phyloP scores from a whole-genome alignment of 1,140 invertebrate species.

The Colletes gigas region DNA sequence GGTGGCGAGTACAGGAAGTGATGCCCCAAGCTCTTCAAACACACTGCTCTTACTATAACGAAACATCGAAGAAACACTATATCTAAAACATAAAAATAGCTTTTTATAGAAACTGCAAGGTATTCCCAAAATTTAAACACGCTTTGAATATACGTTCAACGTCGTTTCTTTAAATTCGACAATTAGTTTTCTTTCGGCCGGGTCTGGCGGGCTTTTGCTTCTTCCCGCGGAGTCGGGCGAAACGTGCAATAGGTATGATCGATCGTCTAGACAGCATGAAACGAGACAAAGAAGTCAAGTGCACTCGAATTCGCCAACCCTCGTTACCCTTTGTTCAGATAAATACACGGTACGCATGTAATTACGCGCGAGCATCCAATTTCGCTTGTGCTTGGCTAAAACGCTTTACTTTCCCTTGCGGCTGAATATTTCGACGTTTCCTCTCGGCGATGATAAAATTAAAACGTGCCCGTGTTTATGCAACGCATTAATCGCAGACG shows the following conservation, averaged over 20 bases:
- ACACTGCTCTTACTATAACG: too few relatives aligned
- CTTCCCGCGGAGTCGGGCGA: constrained; percentile 6
- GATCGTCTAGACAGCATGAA: constrained; percentile 44
- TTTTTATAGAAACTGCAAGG: too few relatives aligned
- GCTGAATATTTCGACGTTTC: constrained; percentile 7
- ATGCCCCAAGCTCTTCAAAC: too few relatives aligned
- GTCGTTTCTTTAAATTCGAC: not conserved
- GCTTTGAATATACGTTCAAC: not conserved
- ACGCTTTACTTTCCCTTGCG: constrained; percentile 11
- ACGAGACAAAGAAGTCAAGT: constrained; percentile 49
- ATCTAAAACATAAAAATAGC: too few relatives aligned
- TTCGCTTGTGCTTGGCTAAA: constrained; percentile 30
- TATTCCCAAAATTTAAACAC: too few relatives aligned
- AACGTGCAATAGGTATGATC: constrained; percentile 29
- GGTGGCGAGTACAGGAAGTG: too few relatives aligned
- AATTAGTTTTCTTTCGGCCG: not conserved
- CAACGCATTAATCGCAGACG: not conserved
- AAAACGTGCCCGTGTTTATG: constrained; percentile 12
- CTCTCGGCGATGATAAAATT: not conserved
- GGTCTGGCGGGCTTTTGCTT: not conserved
- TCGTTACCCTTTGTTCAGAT: constrained; percentile 44
- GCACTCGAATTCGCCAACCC: constrained; percentile 34
- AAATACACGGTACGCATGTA: constrained; percentile 44
- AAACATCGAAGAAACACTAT: too few relatives aligned
- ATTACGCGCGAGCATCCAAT: constrained; percentile 46